A percentile compares a stretch with the other conserved stretches of the same genome.
phyloP scores from a whole-genome alignment of 2,113 vertebrate genomes.

The Cnemophilus loriae region DNA sequence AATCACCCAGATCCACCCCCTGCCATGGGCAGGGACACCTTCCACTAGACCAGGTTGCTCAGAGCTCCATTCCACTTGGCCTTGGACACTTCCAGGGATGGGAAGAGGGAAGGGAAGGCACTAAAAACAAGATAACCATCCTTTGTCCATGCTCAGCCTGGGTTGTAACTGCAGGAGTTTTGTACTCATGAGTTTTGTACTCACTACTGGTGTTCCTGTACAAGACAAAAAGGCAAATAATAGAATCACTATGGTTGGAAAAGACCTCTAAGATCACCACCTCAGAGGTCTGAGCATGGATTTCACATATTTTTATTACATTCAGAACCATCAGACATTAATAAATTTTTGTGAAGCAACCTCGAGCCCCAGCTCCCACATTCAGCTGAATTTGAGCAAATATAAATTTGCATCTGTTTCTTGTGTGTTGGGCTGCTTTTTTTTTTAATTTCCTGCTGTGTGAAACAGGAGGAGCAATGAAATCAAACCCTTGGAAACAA shows the following conservation, averaged over 20 bases:
- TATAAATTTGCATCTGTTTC: background rate
- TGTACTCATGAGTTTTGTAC: too few species aligned
- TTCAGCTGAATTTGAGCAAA: background rate
- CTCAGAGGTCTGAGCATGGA: background rate
- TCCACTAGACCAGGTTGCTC: background rate
- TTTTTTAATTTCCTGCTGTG: background rate
- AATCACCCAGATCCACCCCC: background rate
- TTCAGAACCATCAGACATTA: background rate
- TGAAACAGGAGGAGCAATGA: background rate
- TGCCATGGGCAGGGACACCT: background rate
- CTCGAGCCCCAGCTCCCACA: background rate
- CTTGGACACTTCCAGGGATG: background rate
- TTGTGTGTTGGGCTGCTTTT: background rate
- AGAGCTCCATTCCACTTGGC: background rate
- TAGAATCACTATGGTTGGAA: background rate
- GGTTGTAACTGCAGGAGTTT: background rate
- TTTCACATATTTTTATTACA: background rate
- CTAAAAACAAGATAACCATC: background rate
- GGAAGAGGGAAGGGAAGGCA: background rate
- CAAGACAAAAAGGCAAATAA: background rate
- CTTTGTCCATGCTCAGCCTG: background rate
- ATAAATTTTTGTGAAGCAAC: background rate
- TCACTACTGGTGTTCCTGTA: accelerated
- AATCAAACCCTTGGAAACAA: constrained; percentile 5
- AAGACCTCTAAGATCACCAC: background rate